Conservation (phyloP, 2,888 invertebrate species). For the Lapara coniferarum region DNA sequence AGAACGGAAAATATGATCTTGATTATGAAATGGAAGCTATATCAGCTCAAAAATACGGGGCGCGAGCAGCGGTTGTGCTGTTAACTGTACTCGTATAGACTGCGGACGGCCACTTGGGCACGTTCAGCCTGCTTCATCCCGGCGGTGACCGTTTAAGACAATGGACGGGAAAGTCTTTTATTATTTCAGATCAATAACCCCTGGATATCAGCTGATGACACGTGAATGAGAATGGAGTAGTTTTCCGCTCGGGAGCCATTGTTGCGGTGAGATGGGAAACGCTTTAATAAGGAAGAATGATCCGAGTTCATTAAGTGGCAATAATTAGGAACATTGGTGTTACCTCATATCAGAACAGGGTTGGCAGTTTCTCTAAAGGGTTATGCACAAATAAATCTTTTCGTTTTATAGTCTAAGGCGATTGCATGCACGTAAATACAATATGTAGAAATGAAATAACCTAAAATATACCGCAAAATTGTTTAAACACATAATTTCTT, state of each 20-base stretch:
- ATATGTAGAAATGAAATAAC: no score
- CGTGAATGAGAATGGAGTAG: constrained; percentile 62
- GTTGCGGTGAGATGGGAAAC: constrained; percentile 38
- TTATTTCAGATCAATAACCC: constrained; percentile 72
- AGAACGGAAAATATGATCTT: constrained; percentile 48
- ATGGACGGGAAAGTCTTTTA: constrained; percentile 69
- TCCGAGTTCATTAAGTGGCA: constrained; percentile 13
- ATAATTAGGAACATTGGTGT: constrained; percentile 8
- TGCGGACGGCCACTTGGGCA: constrained; percentile 63
- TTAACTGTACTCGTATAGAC: constrained; percentile 41
- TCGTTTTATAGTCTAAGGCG: background rate
- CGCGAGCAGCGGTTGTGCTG: constrained; percentile 46
- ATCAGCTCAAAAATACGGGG: constrained; percentile 58
- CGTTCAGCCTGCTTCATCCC: constrained; percentile 63
- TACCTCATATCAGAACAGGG: background rate
- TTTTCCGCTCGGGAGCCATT: constrained; percentile 60
- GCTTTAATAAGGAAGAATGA: constrained; percentile 3
- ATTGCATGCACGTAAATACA: background rate
- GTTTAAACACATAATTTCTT: no score
- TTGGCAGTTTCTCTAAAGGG: background rate
- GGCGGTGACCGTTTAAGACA: constrained; percentile 66
- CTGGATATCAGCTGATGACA: constrained; percentile 69
- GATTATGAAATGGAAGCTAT: constrained; percentile 63
- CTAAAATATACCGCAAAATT: no score
- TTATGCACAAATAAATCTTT: background rate